Base-by-base conservation (phyloP, 1,140 invertebrate species). In the Bombus waltoni region DNA sequence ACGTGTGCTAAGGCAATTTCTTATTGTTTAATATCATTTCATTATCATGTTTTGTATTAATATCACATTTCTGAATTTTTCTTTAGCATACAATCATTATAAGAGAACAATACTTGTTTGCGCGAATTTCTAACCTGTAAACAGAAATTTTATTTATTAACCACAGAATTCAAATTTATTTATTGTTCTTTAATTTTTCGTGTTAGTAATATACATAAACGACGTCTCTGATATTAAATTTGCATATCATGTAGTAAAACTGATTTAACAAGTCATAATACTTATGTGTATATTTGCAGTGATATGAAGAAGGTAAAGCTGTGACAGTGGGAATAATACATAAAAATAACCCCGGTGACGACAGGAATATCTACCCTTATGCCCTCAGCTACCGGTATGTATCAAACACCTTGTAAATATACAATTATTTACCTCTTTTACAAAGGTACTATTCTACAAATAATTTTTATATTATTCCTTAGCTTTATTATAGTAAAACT, bases 271-370 rank as follows among this genome's bases (percentile, higher is more conserved):
- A 13, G 32, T 62, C 32, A 72, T 79, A 79, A 74, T 25, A 62
- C 77, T 68, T 78, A 42, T 81, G 28, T 71, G 2, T 32, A 62
- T 76, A 68, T 86, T 87, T 87, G 68, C 77, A 92, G 91, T 92
- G 91, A 90, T 92, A 92, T 92, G 91, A 92, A 92, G 90, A 86
- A 81, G 77, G 89, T 83, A 89, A 89, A 83, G 40, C 87, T 86
- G 87, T 92, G 86, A 92, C 89, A 62, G 84, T 80, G 73, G 83
- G 65, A 83, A 84, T 89, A 53, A 62, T 72, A 82, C 71, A 85
- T 80, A 87, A 89, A 70, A 75, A 72, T 83, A 87, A 77, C 70
- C 74, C 85, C 68, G 85, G 81, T 86, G 81, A 89, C 74, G 59
- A 87, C 81, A 84, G 70, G 59, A 89, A 90, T 81, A 90, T 78